Evolutionary conservation across 2,888 invertebrate genomes (phyloP), one percentile per base, ranked within the genome.

Genomic region (Acronicta aceris): DNA sequence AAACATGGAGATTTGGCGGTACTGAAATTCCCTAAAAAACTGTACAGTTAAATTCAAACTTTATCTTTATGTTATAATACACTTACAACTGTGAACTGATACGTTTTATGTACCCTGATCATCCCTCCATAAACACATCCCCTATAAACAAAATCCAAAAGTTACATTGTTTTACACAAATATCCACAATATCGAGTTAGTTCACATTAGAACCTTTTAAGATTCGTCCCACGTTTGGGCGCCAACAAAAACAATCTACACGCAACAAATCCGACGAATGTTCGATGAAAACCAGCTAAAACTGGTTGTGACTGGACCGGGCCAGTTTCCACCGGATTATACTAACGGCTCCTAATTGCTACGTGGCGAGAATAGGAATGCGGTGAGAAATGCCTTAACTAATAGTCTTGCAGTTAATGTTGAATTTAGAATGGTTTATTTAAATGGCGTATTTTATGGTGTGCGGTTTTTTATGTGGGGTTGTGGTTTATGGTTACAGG

Each of bases 261-360:
- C 89, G 87, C 85, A 88, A 91, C 92, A 90, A 91, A 92, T 91
- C 88, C 85, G 88, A 81, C 60, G 67, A 78, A 74, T 74, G 71
- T 76, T 79, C 79, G 70, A 70, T 76, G 77, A 65, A 76, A 76
- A 81, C 79, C 76, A 75, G 74, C 77, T 81, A 80, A 78, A 83
- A 78, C 83, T 78, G 79, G 78, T 78, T 71, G 72, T 71, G 43
- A 60, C 65, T 65, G 66, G 59, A 67, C 72, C 60, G 62, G 65
- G 41, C 72, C 48, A 65, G 68, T 64, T 69, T 49, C 65, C 54
- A 71, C 81, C 85, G 83, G 87, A 88, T 90, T 88, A 88, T 84
- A 83, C 84, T 87, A 89, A 89, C 88, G 82, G 81, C 79, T 81
- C 84, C 87, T 91, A 92, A 92, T 92, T 92, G 89, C 84, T 89